Evolutionary conservation across 1,140 invertebrate species (phyloP).

Genomic region (Tribolium madens): DNA sequence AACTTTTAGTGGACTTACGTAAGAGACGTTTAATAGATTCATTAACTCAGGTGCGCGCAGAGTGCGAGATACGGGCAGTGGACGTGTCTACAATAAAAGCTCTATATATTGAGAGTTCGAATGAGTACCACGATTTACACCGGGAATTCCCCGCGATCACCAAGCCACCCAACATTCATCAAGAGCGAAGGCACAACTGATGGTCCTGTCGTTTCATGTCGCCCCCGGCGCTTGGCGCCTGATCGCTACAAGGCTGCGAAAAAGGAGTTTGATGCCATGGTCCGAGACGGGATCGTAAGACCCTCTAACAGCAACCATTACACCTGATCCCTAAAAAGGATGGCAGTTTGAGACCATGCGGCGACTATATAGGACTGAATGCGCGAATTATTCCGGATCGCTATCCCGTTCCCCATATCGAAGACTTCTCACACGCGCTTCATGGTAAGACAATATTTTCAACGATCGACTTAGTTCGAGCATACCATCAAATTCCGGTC

Average conservation of each 20-base stretch:
- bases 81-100: background rate
- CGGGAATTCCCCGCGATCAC: constrained; percentile 3
- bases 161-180: background rate
- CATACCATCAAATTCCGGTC: constrained; percentile 67
- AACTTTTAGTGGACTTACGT: constrained; percentile 60
- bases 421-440: background rate
- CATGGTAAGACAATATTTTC: background rate
- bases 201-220: background rate
- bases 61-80: background rate
- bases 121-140: background rate
- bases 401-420: constrained; percentile 52
- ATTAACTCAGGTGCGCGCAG: constrained; percentile 45
- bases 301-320: constrained; percentile 63
- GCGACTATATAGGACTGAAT: constrained; percentile 68
- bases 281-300: constrained; percentile 50
- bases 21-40: constrained; percentile 57
- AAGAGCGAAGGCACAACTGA: background rate
- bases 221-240: background rate
- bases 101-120: background rate
- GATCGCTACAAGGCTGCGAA: constrained; percentile 52
- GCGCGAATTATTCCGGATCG: constrained; percentile 60
- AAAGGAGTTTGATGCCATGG: constrained; percentile 55
- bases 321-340: constrained; percentile 65
- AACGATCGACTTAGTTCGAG: constrained; percentile 49
- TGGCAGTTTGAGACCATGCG: constrained; percentile 62